Evolutionary conservation across 2,113 vertebrate genomes (phyloP).

Genomic region (Anhinga anhinga): DNA sequence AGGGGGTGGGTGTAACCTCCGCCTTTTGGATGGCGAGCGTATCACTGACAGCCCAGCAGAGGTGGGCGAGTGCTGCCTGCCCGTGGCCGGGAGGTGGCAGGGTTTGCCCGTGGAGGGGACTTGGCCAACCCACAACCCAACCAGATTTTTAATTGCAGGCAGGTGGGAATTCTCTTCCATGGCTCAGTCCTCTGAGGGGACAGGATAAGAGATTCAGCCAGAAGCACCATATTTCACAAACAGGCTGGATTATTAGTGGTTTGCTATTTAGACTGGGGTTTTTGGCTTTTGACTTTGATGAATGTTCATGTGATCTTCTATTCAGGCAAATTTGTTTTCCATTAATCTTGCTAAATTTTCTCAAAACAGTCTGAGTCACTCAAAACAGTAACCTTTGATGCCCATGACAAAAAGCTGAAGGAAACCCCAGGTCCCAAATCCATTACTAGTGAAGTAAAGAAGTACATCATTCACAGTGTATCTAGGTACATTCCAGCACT

Average conservation of each 20-base stretch:
- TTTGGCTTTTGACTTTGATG: not conserved
- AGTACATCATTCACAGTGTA: accelerated
- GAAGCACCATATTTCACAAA: not conserved
- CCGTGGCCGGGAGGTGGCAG: not conserved
- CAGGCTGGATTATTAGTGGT: not conserved
- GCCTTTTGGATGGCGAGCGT: not conserved
- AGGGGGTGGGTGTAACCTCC: not conserved
- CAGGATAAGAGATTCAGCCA: not conserved
- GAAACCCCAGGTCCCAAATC: not conserved
- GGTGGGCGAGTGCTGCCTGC: not conserved
- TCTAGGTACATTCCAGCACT: not conserved
- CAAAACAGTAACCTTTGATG: not conserved
- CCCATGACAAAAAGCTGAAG: not conserved
- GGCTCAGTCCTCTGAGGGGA: not conserved
- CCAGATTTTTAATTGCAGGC: too few species aligned
- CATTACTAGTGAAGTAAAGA: not conserved
- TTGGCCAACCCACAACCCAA: too few species aligned
- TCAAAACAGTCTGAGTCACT: not conserved
- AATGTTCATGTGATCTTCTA: not conserved
- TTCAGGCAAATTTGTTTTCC: not conserved
- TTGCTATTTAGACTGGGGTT: not conserved
- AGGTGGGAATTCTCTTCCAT: not conserved
- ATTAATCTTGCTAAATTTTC: not conserved
- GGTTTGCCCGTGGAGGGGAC: too few species aligned
- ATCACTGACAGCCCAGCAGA: not conserved